phyloP scores from a whole-genome alignment of 2,113 vertebrate genomes.

The Rhagologus leucostigma region DNA sequence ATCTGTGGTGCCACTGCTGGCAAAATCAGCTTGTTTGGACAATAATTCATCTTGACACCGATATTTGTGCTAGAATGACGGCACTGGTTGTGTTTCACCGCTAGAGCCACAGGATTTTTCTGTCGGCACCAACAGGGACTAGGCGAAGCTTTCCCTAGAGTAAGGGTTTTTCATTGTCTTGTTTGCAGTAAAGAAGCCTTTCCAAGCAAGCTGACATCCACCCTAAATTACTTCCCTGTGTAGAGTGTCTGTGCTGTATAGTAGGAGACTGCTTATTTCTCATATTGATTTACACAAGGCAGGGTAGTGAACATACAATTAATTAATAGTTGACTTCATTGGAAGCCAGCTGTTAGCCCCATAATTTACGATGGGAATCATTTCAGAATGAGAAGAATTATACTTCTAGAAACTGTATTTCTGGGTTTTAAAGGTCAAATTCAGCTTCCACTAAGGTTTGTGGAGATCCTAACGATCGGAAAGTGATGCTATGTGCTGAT shows the following conservation, averaged over 20 bases:
- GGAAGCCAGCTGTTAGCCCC: conserved; percentile 79
- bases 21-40: background rate
- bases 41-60: background rate
- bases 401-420: conserved; percentile 65
- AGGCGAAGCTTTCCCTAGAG: background rate
- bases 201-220: conserved; percentile 66
- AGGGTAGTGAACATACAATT: conserved; percentile 77
- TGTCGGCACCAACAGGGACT: background rate
- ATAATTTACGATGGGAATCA: conserved; percentile 74
- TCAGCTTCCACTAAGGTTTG: conserved; percentile 38
- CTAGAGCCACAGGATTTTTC: background rate
- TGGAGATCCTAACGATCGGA: conserved; percentile 24
- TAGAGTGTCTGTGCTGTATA: conserved; percentile 58
- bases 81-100: background rate
- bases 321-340: conserved; percentile 82
- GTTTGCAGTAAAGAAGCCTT: conserved; percentile 59
- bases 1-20: background rate
- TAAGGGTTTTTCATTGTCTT: background rate
- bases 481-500: conserved; percentile 10
- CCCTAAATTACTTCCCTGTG: conserved; percentile 69
- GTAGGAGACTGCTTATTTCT: conserved; percentile 70
- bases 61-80: background rate
- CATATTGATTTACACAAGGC: conserved; percentile 77
- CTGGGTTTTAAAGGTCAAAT: conserved; percentile 70
- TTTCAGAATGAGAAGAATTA: conserved; percentile 67